phyloP scores from a whole-genome alignment of 2,113 vertebrate species.

The Larimichthys crocea region DNA sequence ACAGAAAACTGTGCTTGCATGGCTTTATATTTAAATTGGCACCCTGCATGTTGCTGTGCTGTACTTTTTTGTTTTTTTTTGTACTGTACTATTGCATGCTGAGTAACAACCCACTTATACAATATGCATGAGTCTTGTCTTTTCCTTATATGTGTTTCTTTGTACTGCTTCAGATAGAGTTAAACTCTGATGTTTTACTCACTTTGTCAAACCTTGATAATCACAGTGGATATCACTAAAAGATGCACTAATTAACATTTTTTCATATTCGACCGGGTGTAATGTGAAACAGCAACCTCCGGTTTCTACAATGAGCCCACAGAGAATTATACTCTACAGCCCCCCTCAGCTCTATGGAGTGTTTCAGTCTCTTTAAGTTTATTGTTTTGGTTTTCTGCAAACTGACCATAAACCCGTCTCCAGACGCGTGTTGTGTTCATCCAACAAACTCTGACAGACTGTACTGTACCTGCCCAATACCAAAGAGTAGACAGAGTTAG shows the following conservation, averaged over 20 bases:
- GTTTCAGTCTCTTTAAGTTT: background rate
- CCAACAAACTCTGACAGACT: background rate
- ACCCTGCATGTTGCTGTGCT: slow-evolving; percentile 29
- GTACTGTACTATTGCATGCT: background rate
- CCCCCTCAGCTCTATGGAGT: background rate
- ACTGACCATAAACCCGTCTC: background rate
- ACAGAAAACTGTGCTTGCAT: background rate
- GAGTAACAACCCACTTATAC: background rate
- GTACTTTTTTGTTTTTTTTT: background rate
- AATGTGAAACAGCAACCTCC: background rate
- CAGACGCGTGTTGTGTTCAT: background rate
- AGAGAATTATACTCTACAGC: background rate
- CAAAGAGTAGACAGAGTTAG: background rate
- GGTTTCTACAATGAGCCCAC: background rate
- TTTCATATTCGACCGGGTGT: background rate
- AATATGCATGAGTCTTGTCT: slow-evolving; percentile 16
- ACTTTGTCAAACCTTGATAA: background rate
- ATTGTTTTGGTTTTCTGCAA: background rate
- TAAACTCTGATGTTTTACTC: background rate
- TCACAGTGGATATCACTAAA: slow-evolving; percentile 18
- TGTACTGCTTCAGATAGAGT: background rate
- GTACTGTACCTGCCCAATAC: background rate
- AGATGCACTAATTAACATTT: slow-evolving; percentile 21
- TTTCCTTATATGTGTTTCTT: slow-evolving; percentile 1
- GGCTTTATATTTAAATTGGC: background rate